These are phyloP conservation scores for Abscondita cerata DNA, from an alignment of 2,888 invertebrate genomes.

Conservation along the genomic window DNA sequence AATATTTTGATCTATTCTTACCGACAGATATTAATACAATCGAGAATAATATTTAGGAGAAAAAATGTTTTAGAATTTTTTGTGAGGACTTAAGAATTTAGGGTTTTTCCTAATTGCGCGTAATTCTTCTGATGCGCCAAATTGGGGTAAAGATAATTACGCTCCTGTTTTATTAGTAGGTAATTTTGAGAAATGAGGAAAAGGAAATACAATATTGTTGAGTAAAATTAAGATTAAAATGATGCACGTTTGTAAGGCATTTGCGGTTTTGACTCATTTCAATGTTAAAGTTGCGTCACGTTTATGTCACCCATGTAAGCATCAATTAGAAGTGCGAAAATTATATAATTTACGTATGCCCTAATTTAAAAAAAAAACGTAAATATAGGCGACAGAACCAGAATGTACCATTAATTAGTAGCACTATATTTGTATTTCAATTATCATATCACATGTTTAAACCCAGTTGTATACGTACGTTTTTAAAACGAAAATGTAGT, in stretches of 20 bases:
- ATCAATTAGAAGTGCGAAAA: too few species aligned
- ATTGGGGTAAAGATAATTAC: neutral
- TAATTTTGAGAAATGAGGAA: constrained; percentile 5
- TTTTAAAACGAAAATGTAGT: too few species aligned
- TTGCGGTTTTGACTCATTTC: constrained; percentile 35
- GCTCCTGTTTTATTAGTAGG: neutral
- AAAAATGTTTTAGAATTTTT: neutral
- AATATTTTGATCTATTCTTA: constrained; percentile 10
- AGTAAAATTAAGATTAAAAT: constrained; percentile 11
- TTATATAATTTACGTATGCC: too few species aligned
- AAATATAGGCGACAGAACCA: too few species aligned
- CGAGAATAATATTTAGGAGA: too few species aligned
- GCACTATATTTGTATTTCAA: too few species aligned
- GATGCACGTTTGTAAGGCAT: constrained; percentile 7
- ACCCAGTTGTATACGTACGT: too few species aligned
- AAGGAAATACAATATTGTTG: constrained; percentile 24
- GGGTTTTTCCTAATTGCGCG: neutral
- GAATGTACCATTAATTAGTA: too few species aligned
- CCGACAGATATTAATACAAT: neutral
- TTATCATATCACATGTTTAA: too few species aligned
- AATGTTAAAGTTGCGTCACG: constrained; percentile 30
- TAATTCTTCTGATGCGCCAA: neutral
- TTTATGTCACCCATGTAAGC: too few species aligned
- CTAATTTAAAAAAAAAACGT: too few species aligned
- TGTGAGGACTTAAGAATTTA: neutral